phyloP scores from a whole-genome alignment of 2,888 invertebrate species.

The Lithophane leautieri region DNA sequence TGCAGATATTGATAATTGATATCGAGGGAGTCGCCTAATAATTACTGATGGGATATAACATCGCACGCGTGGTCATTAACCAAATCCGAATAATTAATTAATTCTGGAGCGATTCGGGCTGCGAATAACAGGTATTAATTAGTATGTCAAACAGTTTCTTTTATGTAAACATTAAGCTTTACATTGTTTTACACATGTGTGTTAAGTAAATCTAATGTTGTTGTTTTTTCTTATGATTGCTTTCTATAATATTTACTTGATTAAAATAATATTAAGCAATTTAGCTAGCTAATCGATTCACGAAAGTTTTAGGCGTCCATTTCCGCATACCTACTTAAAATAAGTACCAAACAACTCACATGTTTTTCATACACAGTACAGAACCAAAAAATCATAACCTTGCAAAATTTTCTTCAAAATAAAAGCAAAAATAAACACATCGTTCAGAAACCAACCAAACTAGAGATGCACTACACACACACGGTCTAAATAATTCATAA shows the following conservation, averaged over 20 bases:
- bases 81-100: slow-evolving; percentile 81
- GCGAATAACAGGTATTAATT: slow-evolving; percentile 63
- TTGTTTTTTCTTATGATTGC: background rate
- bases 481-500: slow-evolving; percentile 81
- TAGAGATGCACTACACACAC: slow-evolving; percentile 28
- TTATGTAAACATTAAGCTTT: slow-evolving; percentile 39
- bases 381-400: background rate
- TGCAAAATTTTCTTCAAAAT: background rate
- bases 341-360: background rate
- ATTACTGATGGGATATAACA: slow-evolving; percentile 70
- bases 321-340: background rate
- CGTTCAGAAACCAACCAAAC: slow-evolving; percentile 19
- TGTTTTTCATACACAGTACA: background rate
- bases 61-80: slow-evolving; percentile 73
- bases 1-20: slow-evolving; percentile 81
- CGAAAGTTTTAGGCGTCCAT: background rate
- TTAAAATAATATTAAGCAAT: background rate
- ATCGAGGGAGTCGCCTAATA: slow-evolving; percentile 78
- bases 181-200: background rate
- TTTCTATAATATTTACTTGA: background rate
- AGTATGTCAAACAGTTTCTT: slow-evolving; percentile 61
- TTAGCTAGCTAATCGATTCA: background rate
- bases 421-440: slow-evolving; percentile 31
- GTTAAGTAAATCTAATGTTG: background rate
- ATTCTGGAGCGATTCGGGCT: slow-evolving; percentile 68